Conservation (phyloP, 1,140 invertebrate genomes). For the Nilaparvata lugens region DNA sequence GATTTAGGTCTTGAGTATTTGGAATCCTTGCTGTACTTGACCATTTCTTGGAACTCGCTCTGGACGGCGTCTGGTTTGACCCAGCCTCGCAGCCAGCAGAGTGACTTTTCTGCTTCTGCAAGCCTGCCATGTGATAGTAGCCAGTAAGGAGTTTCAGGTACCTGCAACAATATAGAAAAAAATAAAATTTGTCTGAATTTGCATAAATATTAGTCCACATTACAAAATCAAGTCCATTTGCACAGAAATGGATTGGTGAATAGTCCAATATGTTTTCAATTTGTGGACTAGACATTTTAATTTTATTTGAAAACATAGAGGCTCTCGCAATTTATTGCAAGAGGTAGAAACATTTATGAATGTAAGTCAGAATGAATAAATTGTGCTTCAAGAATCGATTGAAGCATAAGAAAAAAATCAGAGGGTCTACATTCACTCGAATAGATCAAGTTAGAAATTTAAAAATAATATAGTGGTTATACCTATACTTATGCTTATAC, state of each 20-base stretch:
- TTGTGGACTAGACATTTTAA: no score
- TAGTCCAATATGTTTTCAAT: no score
- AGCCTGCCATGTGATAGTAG: conserved; percentile 40
- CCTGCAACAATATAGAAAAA: conserved; percentile 29
- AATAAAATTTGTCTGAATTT: conserved; percentile 1
- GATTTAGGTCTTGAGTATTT: not conserved
- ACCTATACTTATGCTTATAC: no score
- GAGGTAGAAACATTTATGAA: no score
- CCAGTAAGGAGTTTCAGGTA: conserved; percentile 59
- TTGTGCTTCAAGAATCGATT: no score
- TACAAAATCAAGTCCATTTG: not conserved
- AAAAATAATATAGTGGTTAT: no score
- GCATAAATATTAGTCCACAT: not conserved
- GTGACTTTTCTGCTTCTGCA: conserved; percentile 39
- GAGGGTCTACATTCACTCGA: no score
- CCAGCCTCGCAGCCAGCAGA: conserved; percentile 43
- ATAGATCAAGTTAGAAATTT: no score
- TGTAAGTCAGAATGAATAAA: no score
- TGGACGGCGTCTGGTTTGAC: conserved; percentile 36
- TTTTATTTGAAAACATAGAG: no score
- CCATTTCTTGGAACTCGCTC: conserved; percentile 38
- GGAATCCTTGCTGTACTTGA: conserved; percentile 24
- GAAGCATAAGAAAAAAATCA: no score
- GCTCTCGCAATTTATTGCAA: no score
- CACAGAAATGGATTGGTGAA: not conserved